Percentiles rank a stretch among this genome's conserved stretches.
phyloP scores from a whole-genome alignment of 2,888 invertebrate species.

The Lamellibrachia columna region DNA sequence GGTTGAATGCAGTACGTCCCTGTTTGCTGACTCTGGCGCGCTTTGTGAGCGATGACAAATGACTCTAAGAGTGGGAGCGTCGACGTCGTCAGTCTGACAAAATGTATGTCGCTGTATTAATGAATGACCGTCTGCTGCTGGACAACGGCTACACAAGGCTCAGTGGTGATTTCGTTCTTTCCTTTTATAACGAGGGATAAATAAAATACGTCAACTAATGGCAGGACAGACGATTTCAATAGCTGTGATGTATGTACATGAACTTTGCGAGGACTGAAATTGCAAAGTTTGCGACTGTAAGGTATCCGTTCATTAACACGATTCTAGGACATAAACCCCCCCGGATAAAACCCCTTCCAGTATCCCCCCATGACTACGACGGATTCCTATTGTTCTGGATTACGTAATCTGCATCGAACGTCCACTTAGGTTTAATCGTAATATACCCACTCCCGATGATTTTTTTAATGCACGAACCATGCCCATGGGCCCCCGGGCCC shows the following conservation, averaged over 20 bases:
- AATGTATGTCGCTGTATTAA: background rate
- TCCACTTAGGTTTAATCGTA: no score
- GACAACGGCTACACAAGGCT: background rate
- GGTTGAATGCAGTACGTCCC: background rate
- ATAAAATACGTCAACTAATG: background rate
- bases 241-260: background rate
- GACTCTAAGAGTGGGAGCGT: background rate
- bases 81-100: background rate
- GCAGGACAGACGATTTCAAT: background rate
- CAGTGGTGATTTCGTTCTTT: background rate
- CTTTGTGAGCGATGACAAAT: background rate
- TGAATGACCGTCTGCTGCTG: background rate
- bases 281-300: background rate
- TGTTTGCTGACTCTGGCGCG: background rate
- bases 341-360: no score
- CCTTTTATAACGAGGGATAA: background rate
- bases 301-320: background rate
- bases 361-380: no score
- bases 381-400: no score
- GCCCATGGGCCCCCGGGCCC: no score
- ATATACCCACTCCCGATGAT: no score
- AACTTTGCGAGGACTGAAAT: background rate
- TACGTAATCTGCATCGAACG: no score
- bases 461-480: no score
- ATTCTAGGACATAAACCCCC: no score